Evolutionary conservation across 2,797 vertebrate genomes (phyloP), one percentile per base, ranked within the genome.

Genomic region (Brotula barbata): DNA sequence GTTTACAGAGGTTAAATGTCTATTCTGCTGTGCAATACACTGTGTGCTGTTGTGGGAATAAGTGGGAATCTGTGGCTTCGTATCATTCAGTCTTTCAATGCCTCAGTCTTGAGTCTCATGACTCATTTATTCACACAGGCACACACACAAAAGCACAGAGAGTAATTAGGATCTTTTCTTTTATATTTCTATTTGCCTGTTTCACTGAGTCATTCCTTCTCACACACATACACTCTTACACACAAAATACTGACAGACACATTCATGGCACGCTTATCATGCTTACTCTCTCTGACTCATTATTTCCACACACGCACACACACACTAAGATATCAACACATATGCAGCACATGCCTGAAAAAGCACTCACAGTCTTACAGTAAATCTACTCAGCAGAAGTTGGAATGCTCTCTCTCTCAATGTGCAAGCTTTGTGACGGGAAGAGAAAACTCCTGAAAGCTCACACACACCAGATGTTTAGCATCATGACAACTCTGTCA

Each of bases 1-100:
- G 75, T 85, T 83, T 84, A 75, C 61, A 50, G 34, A 73, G 64
- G 65, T 56, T 61, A 63, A 64, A 47, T 61, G 53, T 68, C 72
- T 77, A 46, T 49, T 41, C 52, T 68, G 63, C 42, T 40, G 42
- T 71, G 62, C 33, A 61, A 49, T 52, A 76, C 55, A 58, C 48
- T 64, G 62, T 50, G 70, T 22, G 20, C 58, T 53, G 56, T 58
- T 66, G 51, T 59, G 48, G 44, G 71, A 50, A 33, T 6, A 69
- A 53, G 36, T 53, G n/a, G 6, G 46, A 41, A 39, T 72, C 36
- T 37, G 57, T 60, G 42, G 55, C 45, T 53, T 61, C 49, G 47
- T 50, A 25, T 61, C 53, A 53, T 47, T 56, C 56, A 51, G 37
- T 66, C 34, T 20, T 42, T 51, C 9, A 41, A 1, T 28, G 37